These are phyloP conservation scores for Pollenia griseotomentosa DNA, from an alignment of 2,888 invertebrate species.

Conservation along the genomic window DNA sequence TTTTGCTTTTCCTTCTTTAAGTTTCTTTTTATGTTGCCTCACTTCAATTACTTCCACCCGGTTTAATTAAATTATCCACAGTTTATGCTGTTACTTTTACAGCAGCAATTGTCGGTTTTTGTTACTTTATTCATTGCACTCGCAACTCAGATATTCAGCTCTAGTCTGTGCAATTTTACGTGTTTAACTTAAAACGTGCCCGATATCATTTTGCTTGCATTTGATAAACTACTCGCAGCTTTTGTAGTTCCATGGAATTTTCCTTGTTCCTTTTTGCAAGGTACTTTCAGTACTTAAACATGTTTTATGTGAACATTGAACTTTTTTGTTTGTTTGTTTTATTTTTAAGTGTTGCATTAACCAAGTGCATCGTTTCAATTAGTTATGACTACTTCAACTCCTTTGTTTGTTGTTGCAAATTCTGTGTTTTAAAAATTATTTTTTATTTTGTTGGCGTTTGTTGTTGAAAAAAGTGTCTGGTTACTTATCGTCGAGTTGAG, in stretches of 20 bases:
- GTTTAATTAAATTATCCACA: constrained; percentile 60
- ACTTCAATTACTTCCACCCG: constrained; percentile 27
- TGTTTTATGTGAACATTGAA: constrained; percentile 68
- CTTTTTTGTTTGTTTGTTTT: constrained; percentile 48
- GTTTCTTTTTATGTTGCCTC: not conserved
- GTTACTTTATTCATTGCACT: not conserved
- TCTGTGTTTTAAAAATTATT: not conserved
- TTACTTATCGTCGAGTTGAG: not conserved
- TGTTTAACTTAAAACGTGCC: constrained; percentile 42
- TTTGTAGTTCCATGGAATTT: not conserved
- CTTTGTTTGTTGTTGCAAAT: constrained; percentile 1
- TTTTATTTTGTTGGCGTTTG: not conserved
- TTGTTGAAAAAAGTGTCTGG: constrained; percentile 7
- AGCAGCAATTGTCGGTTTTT: not conserved
- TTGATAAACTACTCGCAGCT: not conserved
- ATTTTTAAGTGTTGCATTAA: constrained; percentile 45
- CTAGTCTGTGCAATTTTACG: constrained; percentile 20
- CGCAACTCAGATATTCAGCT: not conserved
- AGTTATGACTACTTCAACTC: constrained; percentile 32
- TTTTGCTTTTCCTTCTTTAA: not conserved
- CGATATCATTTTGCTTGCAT: constrained; percentile 18
- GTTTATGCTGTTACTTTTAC: constrained; percentile 6
- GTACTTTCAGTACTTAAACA: constrained; percentile 60
- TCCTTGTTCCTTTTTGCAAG: constrained; percentile 28
- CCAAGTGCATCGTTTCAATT: constrained; percentile 56